Base-by-base conservation (phyloP, 2,113 vertebrate genomes). In the Paedocypris sp. region DNA sequence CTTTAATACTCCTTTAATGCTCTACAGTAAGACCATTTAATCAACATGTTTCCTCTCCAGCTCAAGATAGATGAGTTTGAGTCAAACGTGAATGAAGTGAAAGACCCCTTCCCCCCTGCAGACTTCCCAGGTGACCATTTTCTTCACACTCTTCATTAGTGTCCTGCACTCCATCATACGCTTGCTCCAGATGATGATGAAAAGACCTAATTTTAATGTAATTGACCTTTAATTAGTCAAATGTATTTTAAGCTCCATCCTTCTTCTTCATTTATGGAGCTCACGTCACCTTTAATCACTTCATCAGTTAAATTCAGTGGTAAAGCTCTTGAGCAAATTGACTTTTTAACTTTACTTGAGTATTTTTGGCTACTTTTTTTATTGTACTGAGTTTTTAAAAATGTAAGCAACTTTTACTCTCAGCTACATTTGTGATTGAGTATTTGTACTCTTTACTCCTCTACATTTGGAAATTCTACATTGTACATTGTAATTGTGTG, bases 11-110 rank as follows among this genome's bases (percentile, higher is more conserved):
- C n/a, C 45, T 47, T 12, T 8, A 46, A 9, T 46, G 20, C 22
- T 48, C 20, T 28, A 32, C 47, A 19, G 12, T 9, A 31, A 11
- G 15, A 4, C 4, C 2, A 15, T n/a, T n/a, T n/a, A n/a, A n/a
- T 47, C 8, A 19, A 2, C 7, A 35, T 51, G 28, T 22, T n/a
- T 50, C 8, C 3, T 33, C 16, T 33, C 18, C 79, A 99, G 95
- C 83, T 98, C 23, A 98, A 92, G 86, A 76, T 99, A 4, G 95
- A 99, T 0, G 94, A 98, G 67, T 99, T 99, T 84, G 95, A 98
- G 78, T 95, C 93, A 4, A 95, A 93, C 3, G 94, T 98, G 61
- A 98, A 98, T 26, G 94, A 98, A 78, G 88, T 97, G 53, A 99
- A 99, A 75, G 95, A 99, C 48, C 95, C 95, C 1, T 99, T 98